phyloP scores from a whole-genome alignment of 2,797 vertebrate genomes.

The Mormyrops attenuatus region DNA sequence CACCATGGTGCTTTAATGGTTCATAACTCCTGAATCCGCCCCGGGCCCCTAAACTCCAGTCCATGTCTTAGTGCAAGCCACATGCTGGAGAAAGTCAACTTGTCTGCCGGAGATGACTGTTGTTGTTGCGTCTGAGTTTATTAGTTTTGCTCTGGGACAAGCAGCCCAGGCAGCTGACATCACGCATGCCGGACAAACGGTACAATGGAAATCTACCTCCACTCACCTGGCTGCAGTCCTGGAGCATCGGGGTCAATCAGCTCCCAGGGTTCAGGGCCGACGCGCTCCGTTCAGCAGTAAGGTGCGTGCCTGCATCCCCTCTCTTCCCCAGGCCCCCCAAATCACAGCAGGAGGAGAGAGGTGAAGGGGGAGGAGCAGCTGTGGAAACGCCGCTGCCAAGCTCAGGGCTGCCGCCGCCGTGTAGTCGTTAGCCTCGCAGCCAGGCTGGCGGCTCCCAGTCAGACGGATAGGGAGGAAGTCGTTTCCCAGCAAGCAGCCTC shows the following conservation, averaged over 20 bases:
- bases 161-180: background rate
- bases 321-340: constrained; percentile 34
- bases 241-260: constrained; percentile 38
- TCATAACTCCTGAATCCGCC: background rate
- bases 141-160: background rate
- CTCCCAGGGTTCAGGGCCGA: background rate
- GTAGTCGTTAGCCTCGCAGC: constrained; percentile 36
- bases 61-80: background rate
- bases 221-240: constrained; percentile 62
- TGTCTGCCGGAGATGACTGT: background rate
- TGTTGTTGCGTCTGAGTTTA: background rate
- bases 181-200: background rate
- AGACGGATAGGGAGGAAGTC: constrained; percentile 46
- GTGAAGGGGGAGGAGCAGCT: constrained; percentile 38
- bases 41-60: background rate
- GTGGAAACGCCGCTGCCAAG: constrained; percentile 31
- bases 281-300: constrained; percentile 39
- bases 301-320: constrained; percentile 66
- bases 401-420: constrained; percentile 23
- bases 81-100: background rate
- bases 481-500: constrained; percentile 45
- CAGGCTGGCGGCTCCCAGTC: constrained; percentile 33
- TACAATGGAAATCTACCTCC: constrained; percentile 26
- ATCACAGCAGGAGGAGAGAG: constrained; percentile 23
- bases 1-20: background rate